Conservation (phyloP, 2,113 vertebrate genomes). For the Prolemur simus region DNA sequence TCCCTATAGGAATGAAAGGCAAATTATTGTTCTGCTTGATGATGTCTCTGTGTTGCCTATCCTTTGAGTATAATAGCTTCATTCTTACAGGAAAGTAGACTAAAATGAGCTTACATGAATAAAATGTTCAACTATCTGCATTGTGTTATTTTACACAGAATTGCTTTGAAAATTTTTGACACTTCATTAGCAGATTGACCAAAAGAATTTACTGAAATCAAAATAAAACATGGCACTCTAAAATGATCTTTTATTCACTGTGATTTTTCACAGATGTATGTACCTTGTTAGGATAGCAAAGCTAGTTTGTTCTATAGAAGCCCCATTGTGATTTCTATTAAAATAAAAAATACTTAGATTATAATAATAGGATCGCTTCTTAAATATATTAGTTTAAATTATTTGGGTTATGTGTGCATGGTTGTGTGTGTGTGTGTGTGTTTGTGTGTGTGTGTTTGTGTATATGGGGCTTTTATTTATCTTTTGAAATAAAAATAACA, state of each 20-base stretch:
- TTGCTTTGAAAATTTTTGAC: constrained; percentile 47
- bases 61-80: constrained; percentile 34
- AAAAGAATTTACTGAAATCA: background rate
- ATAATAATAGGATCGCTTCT: background rate
- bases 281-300: background rate
- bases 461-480: background rate
- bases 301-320: background rate
- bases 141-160: background rate
- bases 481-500: background rate
- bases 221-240: background rate
- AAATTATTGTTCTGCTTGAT: constrained; percentile 18
- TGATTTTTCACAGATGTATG: background rate
- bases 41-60: constrained; percentile 44
- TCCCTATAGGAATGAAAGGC: constrained; percentile 46
- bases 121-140: background rate
- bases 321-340: background rate
- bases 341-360: constrained; percentile 12
- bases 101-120: background rate
- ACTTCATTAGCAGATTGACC: constrained; percentile 43
- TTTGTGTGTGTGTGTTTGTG: background rate
- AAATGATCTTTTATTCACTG: constrained; percentile 3
- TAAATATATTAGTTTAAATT: background rate
- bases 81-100: constrained; percentile 57
- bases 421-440: background rate
- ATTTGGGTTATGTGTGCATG: background rate